Base-by-base conservation (phyloP, 2,797 vertebrate species). In the Sus cebifrons region DNA sequence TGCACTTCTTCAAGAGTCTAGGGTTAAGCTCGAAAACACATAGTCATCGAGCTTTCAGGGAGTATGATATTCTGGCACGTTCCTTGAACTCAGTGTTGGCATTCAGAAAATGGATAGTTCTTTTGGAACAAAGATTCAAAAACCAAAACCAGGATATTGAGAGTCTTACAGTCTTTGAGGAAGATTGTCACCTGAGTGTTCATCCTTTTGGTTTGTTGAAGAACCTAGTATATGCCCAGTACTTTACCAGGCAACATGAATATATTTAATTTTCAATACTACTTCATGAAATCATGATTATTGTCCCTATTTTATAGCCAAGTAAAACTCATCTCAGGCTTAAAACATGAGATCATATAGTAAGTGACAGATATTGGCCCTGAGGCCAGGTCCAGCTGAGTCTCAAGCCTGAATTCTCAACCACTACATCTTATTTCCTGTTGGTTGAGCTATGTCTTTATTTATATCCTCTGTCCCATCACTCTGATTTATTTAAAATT, bases 201-300 rank as follows among this genome's bases (percentile, higher is more conserved):
- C 49, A 6, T 89, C 64, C 18, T 92, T 96, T 40, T 40, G 25
- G 2, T 90, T 95, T 86, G 52, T 83, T 54, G 56, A 93, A 92
- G 71, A 32, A 68, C 64, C 44, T 67, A n/a, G 9, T 11, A 4
- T 67, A 25, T 15, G 5, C 10, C 27, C 20, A 40, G 71, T 8
- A 14, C 29, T 93, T 93, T 27, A 29, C 9, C 17, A 36, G 49
- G 20, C 6, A 75, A 58, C 3, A 27, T 58, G 36, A 23, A 10
- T 62, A 6, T 58, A 14, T 89, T 89, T 87, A 74, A 54, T 67
- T 74, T n/a, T 93, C 49, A 77, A 10, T 0, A 25, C 14, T 14
- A 18, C n/a, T 60, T 32, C 23, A 60, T 10, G 54, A 87, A 25
- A n/a, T 75, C 0, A 2, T n/a, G n/a, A 62, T 77, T 86, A 36